Percentiles rank a stretch among this genome's conserved stretches.
These are phyloP conservation scores for Aptenodytes forsteri DNA, from an alignment of 2,113 vertebrate species.

Conservation along the genomic window DNA sequence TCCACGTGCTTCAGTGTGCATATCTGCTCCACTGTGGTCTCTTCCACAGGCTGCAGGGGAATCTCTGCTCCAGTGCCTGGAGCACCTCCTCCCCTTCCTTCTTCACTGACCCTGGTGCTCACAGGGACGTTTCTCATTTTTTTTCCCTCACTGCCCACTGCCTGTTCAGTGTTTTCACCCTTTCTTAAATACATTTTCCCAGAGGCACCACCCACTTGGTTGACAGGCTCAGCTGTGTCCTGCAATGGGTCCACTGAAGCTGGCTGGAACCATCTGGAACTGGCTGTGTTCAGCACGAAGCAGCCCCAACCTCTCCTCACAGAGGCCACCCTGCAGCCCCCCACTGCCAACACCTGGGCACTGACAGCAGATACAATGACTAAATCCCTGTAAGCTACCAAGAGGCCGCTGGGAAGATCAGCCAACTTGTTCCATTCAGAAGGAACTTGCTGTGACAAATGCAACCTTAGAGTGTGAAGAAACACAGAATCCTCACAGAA, in stretches of 20 bases:
- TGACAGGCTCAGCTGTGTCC: background rate
- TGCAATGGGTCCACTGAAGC: background rate
- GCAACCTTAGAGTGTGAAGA: background rate
- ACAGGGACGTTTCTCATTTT: background rate
- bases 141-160: background rate
- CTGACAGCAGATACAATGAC: background rate
- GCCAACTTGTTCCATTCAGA: background rate
- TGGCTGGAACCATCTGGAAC: fast-evolving
- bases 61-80: background rate
- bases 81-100: background rate
- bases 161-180: background rate
- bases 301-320: background rate
- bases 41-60: background rate
- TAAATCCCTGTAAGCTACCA: background rate
- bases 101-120: background rate
- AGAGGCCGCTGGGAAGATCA: background rate
- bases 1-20: background rate
- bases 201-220: background rate
- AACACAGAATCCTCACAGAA: background rate
- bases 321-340: background rate
- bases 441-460: background rate
- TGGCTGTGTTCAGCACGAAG: background rate
- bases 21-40: background rate
- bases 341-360: background rate
- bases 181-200: background rate